Evolutionary conservation across 1,140 invertebrate species (phyloP).

Genomic region (Pseudomyrmex pallidus): DNA sequence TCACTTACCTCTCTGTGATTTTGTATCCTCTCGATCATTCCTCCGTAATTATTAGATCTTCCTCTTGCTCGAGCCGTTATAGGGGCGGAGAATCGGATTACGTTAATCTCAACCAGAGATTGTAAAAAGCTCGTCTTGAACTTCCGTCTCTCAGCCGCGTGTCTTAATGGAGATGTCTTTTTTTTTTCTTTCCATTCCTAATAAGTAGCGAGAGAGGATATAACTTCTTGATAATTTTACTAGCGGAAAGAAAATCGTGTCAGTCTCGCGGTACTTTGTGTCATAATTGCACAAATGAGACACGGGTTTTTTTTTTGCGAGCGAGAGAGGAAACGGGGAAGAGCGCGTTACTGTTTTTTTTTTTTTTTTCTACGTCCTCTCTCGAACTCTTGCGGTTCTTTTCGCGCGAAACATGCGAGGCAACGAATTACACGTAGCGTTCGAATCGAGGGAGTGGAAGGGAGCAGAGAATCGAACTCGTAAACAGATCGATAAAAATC

Average conservation of each 20-base stretch:
- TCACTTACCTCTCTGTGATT: background rate
- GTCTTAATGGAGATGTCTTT: background rate
- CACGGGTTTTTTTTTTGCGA: background rate
- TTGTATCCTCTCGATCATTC: background rate
- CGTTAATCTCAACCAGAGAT: conserved; percentile 9
- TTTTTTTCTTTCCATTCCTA: background rate
- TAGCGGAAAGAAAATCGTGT: background rate
- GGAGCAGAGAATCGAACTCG: conserved; percentile 33
- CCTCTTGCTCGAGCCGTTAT: background rate
- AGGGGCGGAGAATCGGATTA: background rate
- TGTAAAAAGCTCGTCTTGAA: conserved; percentile 9
- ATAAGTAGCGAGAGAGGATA: background rate
- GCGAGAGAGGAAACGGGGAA: background rate
- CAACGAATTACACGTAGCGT: conserved; percentile 38
- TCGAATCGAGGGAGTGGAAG: background rate
- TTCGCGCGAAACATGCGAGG: conserved; percentile 21
- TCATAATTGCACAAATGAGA: conserved; percentile 37
- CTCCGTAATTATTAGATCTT: background rate
- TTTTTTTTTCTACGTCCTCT: conserved; percentile 4
- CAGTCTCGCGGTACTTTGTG: conserved; percentile 17
- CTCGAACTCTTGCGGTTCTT: conserved; percentile 1
- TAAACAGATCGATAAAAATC: conserved; percentile 57
- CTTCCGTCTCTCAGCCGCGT: background rate
- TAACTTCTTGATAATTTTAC: conserved; percentile 25
- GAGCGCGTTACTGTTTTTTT: background rate